phyloP scores from a whole-genome alignment of 2,888 invertebrate species.

The Zelleria hepariella region DNA sequence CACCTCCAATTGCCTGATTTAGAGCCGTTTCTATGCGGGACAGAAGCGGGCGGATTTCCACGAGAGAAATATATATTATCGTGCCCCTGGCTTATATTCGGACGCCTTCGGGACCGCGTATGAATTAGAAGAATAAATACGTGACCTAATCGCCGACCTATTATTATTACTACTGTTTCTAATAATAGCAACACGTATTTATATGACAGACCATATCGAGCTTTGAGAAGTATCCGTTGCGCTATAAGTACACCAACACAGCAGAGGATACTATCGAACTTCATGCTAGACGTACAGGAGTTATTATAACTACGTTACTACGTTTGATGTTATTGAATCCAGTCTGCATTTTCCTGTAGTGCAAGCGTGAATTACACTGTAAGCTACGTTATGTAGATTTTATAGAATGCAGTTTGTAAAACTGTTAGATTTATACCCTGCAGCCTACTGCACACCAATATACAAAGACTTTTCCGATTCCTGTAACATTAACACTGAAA shows the following conservation, averaged over 20 bases:
- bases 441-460: background rate
- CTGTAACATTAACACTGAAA: too few relatives aligned
- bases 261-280: too few relatives aligned
- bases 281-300: too few relatives aligned
- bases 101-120: constrained; percentile 26
- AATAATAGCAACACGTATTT: too few relatives aligned
- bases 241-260: too few relatives aligned
- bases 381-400: background rate
- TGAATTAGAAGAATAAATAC: constrained; percentile 66
- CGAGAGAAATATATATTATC: constrained; percentile 68
- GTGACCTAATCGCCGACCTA: constrained; percentile 25
- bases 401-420: background rate
- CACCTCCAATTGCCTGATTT: constrained; percentile 70
- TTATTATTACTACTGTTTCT: background rate
- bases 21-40: constrained; percentile 64
- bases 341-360: too few relatives aligned
- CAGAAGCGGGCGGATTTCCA: constrained; percentile 52
- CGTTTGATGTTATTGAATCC: too few relatives aligned
- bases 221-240: too few relatives aligned
- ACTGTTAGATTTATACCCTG: background rate
- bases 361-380: too few relatives aligned
- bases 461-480: background rate
- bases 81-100: constrained; percentile 26
- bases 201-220: too few relatives aligned
- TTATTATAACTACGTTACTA: too few relatives aligned